phyloP scores from a whole-genome alignment of 2,113 vertebrate species.

The Jacana jacana region DNA sequence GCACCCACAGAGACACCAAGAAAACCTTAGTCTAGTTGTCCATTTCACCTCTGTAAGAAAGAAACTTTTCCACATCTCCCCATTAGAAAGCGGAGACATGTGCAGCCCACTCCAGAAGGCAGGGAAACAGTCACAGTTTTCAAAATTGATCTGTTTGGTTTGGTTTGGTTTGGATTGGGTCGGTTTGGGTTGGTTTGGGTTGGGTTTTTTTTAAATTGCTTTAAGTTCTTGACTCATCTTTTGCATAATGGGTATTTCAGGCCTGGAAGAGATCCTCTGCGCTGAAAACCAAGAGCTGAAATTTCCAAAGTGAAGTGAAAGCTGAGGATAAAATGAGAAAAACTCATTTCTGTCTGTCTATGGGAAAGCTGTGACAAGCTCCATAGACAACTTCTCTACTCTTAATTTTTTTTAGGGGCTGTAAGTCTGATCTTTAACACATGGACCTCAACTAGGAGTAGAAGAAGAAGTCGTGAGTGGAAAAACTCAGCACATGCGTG shows the following conservation, averaged over 20 bases:
- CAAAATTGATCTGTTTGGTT: no score
- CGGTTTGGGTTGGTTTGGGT: no score
- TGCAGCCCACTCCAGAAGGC: neutral
- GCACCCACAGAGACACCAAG: neutral
- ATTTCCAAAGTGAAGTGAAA: neutral
- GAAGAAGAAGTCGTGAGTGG: neutral
- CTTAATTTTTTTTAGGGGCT: neutral
- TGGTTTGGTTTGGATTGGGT: no score
- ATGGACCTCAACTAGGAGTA: neutral
- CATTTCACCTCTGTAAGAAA: neutral
- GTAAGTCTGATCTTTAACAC: neutral
- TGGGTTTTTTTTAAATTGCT: no score
- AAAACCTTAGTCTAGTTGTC: neutral
- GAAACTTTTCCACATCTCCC: neutral
- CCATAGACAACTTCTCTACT: neutral
- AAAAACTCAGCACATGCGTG: neutral
- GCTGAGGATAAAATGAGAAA: neutral
- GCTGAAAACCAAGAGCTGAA: neutral
- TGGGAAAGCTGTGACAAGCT: neutral
- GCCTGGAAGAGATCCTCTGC: neutral
- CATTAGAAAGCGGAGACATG: neutral
- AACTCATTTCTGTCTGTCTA: neutral
- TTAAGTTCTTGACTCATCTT: neutral
- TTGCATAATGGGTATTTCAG: neutral
- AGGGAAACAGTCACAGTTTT: neutral